Conservation (phyloP, 2,113 vertebrate species). For the Caloenas nicobarica region DNA sequence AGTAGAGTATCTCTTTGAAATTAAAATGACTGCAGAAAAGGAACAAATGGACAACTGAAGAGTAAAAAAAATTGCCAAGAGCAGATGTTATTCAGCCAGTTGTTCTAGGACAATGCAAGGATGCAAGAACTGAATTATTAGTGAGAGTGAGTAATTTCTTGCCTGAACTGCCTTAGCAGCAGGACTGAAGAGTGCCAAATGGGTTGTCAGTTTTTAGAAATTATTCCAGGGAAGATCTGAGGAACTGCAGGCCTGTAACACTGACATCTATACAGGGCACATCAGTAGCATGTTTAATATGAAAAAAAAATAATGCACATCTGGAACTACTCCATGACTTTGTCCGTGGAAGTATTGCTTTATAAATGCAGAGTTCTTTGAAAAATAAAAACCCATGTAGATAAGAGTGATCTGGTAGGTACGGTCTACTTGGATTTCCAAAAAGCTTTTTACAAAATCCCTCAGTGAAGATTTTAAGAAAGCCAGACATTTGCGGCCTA, state of each 20-base stretch:
- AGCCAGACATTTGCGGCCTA: constrained; percentile 21
- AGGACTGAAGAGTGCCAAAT: constrained; percentile 4
- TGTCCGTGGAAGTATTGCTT: not conserved
- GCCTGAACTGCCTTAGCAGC: not conserved
- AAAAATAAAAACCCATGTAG: not conserved
- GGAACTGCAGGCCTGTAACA: not conserved
- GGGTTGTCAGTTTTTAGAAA: not conserved
- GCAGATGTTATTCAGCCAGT: not conserved
- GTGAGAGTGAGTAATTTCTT: not conserved
- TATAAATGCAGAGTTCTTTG: not conserved
- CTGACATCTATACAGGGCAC: not conserved
- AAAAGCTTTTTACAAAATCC: constrained; percentile 28
- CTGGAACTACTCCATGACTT: constrained; percentile 38
- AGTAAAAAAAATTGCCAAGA: not conserved
- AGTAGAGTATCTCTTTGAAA: not conserved
- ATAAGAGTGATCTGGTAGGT: constrained; percentile 14
- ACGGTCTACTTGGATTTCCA: not conserved
- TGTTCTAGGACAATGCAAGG: not conserved
- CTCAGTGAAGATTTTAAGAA: constrained; percentile 24
- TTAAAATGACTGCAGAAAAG: constrained; percentile 1
- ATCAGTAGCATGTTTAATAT: constrained; percentile 23
- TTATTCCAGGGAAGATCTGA: constrained; percentile 28
- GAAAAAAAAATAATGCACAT: constrained; percentile 23
- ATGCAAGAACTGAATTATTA: not conserved
- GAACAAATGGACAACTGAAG: not conserved